Conservation (phyloP, 1,140 invertebrate genomes). For the Habropoda laboriosa region DNA sequence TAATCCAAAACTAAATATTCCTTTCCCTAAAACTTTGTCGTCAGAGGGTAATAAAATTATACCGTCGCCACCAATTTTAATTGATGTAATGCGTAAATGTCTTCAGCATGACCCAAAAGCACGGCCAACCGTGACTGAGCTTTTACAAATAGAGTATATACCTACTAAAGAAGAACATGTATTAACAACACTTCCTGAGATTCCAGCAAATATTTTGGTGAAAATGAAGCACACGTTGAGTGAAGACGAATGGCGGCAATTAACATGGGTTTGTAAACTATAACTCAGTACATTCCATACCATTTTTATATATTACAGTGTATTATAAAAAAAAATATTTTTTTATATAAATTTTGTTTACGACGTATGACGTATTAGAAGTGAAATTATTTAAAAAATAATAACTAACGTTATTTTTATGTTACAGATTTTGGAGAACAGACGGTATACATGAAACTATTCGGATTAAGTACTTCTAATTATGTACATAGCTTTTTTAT, state of each 20-base stretch:
- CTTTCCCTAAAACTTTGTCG: constrained; percentile 84
- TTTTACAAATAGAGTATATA: constrained; percentile 86
- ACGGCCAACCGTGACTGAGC: constrained; percentile 87
- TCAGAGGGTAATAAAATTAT: not conserved
- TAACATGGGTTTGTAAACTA: constrained; percentile 67
- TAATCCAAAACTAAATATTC: constrained; percentile 88
- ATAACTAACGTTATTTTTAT: constrained; percentile 30
- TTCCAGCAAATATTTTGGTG: constrained; percentile 67
- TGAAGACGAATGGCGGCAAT: constrained; percentile 76
- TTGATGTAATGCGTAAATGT: constrained; percentile 86
- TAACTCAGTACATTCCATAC: not conserved
- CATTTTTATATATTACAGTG: not conserved
- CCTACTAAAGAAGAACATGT: constrained; percentile 45
- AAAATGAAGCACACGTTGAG: constrained; percentile 73
- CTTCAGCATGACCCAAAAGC: constrained; percentile 87
- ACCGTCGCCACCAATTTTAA: constrained; percentile 79
- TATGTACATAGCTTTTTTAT: constrained; percentile 62
- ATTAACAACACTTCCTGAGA: constrained; percentile 30
- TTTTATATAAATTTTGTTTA: constrained; percentile 25
- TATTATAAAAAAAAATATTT: constrained; percentile 25
- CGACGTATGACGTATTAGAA: too few relatives aligned
- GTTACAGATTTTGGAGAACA: constrained; percentile 65
- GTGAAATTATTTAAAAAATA: constrained; percentile 18
- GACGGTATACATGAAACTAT: constrained; percentile 38
- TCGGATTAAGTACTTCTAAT: constrained; percentile 35